A percentile compares a stretch with the other conserved stretches of the same genome.
Evolutionary conservation across 2,888 invertebrate genomes (phyloP).

Genomic region (Ophion ellenae): DNA sequence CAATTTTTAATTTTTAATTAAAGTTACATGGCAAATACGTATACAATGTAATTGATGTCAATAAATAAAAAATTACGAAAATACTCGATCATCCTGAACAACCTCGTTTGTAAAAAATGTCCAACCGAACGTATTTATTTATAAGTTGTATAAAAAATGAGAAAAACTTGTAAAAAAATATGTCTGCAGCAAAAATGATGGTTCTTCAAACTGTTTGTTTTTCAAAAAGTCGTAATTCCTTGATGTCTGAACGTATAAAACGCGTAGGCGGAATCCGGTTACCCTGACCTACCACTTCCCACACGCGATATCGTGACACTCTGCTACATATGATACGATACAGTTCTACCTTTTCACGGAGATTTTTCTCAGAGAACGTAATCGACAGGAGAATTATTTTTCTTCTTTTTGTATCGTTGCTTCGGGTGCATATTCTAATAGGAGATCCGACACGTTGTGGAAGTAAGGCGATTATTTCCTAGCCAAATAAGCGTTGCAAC

Average conservation of each 20-base stretch:
- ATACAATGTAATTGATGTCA: not conserved
- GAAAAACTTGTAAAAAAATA: not conserved
- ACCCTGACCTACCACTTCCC: conserved; percentile 61
- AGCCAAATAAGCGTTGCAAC: not conserved
- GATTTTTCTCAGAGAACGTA: conserved; percentile 14
- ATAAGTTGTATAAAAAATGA: too few relatives aligned
- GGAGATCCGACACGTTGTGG: conserved; percentile 6
- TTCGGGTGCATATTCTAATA: conserved; percentile 9
- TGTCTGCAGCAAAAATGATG: not conserved
- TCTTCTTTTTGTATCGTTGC: not conserved
- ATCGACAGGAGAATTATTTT: not conserved
- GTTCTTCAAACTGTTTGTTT: not conserved
- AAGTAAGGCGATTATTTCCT: not conserved
- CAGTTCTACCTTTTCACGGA: conserved; percentile 11
- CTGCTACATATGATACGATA: conserved; percentile 4
- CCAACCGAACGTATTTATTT: not conserved
- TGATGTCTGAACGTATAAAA: conserved; percentile 24
- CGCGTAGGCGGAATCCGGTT: conserved; percentile 57
- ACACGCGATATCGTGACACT: conserved; percentile 27
- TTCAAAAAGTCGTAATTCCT: conserved; percentile 6
- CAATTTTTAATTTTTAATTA: not conserved
- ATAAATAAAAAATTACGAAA: not conserved
- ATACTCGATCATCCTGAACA: not conserved
- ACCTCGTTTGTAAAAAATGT: not conserved
- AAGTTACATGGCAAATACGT: not conserved